A percentile compares a stretch with the other conserved stretches of the same genome.
These are phyloP conservation scores for Rhingia campestris DNA, from an alignment of 2,888 invertebrate genomes.

Conservation along the genomic window DNA sequence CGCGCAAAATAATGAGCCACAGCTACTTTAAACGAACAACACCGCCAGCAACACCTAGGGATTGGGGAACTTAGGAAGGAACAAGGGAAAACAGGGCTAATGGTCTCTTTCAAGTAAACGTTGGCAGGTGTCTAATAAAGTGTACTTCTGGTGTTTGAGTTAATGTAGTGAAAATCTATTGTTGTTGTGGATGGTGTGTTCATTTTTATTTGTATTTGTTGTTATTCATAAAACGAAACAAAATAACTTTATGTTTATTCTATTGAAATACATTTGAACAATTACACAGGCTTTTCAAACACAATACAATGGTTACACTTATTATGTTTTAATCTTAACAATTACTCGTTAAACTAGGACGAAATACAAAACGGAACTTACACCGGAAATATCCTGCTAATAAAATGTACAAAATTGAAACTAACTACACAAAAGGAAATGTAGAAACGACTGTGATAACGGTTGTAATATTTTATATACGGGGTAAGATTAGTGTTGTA, in stretches of 20 bases:
- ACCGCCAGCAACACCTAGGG: constrained; percentile 34
- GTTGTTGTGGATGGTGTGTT: not conserved
- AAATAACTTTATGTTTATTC: constrained; percentile 14
- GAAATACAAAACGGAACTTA: constrained; percentile 63
- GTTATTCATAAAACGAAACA: not conserved
- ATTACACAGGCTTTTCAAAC: constrained; percentile 52
- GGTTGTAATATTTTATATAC: constrained; percentile 8
- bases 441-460: constrained; percentile 17
- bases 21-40: constrained; percentile 28
- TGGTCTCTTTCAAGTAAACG: constrained; percentile 64
- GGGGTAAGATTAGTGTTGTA: not conserved
- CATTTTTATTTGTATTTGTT: constrained; percentile 8
- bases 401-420: constrained; percentile 53
- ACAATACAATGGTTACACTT: constrained; percentile 59
- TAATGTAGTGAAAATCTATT: constrained; percentile 29
- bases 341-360: constrained; percentile 64
- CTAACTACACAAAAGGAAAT: constrained; percentile 50
- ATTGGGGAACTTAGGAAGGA: constrained; percentile 36
- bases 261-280: constrained; percentile 36
- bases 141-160: constrained; percentile 50
- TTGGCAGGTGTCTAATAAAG: constrained; percentile 60
- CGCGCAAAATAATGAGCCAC: constrained; percentile 10
- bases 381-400: constrained; percentile 69
- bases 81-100: constrained; percentile 45
- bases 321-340: constrained; percentile 49